Conservation (phyloP, 2,888 invertebrate species). For the Aporophyla lueneburgensis region DNA sequence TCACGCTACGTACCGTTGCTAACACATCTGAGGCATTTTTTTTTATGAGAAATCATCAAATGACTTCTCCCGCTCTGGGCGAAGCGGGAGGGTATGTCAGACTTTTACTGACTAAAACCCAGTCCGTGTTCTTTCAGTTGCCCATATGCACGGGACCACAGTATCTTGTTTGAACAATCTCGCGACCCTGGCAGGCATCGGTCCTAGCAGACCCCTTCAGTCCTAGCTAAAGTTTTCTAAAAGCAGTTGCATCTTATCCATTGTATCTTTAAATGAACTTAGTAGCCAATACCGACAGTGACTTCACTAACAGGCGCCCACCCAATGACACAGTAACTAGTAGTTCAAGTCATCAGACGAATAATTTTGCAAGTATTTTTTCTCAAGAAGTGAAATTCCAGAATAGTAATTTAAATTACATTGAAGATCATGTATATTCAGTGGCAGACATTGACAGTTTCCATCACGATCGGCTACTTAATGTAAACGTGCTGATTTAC, state of each 20-base stretch:
- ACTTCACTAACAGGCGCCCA: neutral
- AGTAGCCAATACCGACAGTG: neutral
- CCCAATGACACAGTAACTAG: slow-evolving; percentile 24
- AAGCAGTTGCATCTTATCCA: neutral
- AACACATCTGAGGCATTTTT: neutral
- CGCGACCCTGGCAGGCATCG: too few species aligned
- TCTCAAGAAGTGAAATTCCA: slow-evolving; percentile 58
- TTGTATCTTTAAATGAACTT: neutral
- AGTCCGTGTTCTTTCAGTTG: too few species aligned
- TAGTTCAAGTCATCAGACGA: slow-evolving; percentile 5
- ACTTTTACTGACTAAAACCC: too few species aligned
- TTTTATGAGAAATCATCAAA: too few species aligned
- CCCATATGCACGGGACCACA: too few species aligned
- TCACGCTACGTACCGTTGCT: neutral
- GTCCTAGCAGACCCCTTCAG: too few species aligned
- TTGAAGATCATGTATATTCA: slow-evolving; percentile 48
- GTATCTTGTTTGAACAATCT: too few species aligned
- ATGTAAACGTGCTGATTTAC: slow-evolving; percentile 24
- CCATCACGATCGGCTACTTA: slow-evolving; percentile 45
- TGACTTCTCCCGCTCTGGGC: too few species aligned
- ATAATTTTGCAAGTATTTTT: slow-evolving; percentile 41
- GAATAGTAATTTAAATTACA: slow-evolving; percentile 44
- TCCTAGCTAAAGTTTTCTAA: neutral
- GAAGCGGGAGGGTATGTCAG: too few species aligned
- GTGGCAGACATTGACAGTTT: slow-evolving; percentile 48